phyloP scores from a whole-genome alignment of 2,797 vertebrate genomes.

The Oryzias dopingdopingensis region DNA sequence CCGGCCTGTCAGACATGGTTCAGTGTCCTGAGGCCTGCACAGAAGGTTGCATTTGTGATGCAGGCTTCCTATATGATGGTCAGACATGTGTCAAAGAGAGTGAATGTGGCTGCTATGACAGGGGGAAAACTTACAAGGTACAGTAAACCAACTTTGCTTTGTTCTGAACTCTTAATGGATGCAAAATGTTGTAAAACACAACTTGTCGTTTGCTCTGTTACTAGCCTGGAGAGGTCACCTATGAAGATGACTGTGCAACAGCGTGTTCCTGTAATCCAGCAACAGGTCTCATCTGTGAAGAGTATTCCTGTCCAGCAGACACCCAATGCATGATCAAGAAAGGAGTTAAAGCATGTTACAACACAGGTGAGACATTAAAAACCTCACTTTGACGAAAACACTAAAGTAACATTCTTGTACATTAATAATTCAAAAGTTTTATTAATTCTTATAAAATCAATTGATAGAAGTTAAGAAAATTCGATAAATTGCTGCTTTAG shows the following conservation, averaged over 20 bases:
- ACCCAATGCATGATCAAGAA: conserved; percentile 68
- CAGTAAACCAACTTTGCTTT: background rate
- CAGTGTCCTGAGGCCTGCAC: conserved; percentile 64
- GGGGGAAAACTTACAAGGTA: conserved; percentile 80
- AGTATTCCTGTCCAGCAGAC: conserved; percentile 52
- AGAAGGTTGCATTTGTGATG: conserved; percentile 83
- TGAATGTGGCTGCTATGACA: conserved; percentile 80
- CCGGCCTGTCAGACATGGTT: conserved; percentile 62
- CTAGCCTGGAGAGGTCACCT: conserved; percentile 66
- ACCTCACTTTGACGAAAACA: background rate
- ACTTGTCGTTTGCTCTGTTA: conserved; percentile 11
- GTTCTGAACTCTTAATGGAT: background rate
- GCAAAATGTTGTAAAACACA: background rate
- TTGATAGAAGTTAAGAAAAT: background rate
- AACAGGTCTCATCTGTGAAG: conserved; percentile 61
- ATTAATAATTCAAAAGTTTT: background rate
- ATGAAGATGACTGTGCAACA: conserved; percentile 61
- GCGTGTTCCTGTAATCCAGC: conserved; percentile 65
- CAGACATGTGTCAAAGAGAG: conserved; percentile 71
- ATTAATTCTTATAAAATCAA: background rate
- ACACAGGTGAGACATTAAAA: conserved; percentile 57
- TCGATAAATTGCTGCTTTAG: too few species aligned
- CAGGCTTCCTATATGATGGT: conserved; percentile 77
- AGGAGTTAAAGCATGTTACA: conserved; percentile 58
- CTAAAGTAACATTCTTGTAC: too few species aligned